These are phyloP conservation scores for Macrocentrus cingulum DNA, from an alignment of 1,140 invertebrate species.

Conservation along the genomic window DNA sequence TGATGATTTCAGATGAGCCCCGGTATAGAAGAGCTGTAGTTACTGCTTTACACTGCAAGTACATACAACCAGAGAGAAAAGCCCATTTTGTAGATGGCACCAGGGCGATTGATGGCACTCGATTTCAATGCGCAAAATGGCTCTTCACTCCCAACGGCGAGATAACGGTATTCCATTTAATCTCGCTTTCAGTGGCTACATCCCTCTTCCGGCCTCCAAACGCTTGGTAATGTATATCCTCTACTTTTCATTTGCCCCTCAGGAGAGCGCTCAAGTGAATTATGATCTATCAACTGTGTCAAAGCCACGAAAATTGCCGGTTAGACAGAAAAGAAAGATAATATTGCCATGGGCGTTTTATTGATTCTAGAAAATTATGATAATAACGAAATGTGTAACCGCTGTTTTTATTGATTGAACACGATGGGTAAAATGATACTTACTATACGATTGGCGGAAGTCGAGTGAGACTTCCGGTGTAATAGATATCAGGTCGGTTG, in stretches of 20 bases:
- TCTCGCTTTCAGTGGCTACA: conserved; percentile 26
- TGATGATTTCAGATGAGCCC: too few species aligned
- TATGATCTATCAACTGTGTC: background rate
- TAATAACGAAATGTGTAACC: background rate
- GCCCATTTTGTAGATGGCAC: conserved; percentile 15
- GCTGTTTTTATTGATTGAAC: conserved; percentile 13
- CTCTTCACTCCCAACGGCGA: conserved; percentile 23
- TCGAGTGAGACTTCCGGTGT: conserved; percentile 26
- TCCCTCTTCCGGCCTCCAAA: conserved; percentile 20
- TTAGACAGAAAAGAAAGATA: too few species aligned
- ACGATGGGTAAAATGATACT: conserved; percentile 17
- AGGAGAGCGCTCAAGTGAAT: background rate
- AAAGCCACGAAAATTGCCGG: background rate
- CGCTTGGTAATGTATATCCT: conserved; percentile 2
- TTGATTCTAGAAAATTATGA: background rate
- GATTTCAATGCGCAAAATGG: conserved; percentile 32
- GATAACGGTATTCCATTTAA: conserved; percentile 32
- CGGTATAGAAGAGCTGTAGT: too few species aligned
- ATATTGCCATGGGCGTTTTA: too few species aligned
- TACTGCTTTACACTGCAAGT: too few species aligned
- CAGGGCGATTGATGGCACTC: conserved; percentile 29
- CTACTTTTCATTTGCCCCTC: background rate
- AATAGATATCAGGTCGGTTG: conserved; percentile 21
- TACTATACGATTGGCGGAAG: conserved; percentile 23
- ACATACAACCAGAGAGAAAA: conserved; percentile 15